Conservation (phyloP, 2,888 invertebrate genomes). For the Prenolepis imparis region DNA sequence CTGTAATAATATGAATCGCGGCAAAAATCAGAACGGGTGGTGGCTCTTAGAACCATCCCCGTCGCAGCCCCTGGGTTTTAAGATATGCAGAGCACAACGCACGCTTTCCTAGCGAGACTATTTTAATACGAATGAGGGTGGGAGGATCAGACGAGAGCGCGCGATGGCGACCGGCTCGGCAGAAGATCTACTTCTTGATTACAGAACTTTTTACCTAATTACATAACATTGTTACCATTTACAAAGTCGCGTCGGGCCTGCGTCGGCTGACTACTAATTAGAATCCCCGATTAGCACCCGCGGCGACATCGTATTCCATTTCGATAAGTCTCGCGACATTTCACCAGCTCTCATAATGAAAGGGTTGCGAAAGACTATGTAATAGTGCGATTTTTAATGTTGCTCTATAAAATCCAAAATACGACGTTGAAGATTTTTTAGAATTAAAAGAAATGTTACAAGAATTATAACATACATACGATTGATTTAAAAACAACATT, state of each 20-base stretch:
- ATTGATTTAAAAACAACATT: not conserved
- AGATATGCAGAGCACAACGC: conserved; percentile 83
- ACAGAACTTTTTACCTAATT: conserved; percentile 86
- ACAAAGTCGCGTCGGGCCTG: conserved; percentile 82
- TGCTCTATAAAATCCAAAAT: not conserved
- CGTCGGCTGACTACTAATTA: conserved; percentile 83
- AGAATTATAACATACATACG: not conserved
- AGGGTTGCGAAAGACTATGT: conserved; percentile 21
- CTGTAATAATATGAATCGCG: conserved; percentile 76
- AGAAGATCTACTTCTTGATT: conserved; percentile 86
- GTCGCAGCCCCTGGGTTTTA: conserved; percentile 79
- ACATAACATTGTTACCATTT: conserved; percentile 86
- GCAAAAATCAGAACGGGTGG: conserved; percentile 77
- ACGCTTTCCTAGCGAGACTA: conserved; percentile 83
- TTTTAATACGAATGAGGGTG: conserved; percentile 83
- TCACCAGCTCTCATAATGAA: conserved; percentile 53
- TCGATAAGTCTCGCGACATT: conserved; percentile 69
- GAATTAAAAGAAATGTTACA: not conserved
- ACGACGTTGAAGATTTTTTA: not conserved
- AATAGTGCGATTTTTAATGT: conserved; percentile 25
- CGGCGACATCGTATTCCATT: conserved; percentile 72
- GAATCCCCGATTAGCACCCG: conserved; percentile 79
- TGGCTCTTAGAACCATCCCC: conserved; percentile 65
- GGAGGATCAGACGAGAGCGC: conserved; percentile 64
- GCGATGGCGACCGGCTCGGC: conserved; percentile 75